These are phyloP conservation scores for Actinostola sp. DNA, from an alignment of 92 coral and sea anemone genomes.

Conservation along the genomic window DNA sequence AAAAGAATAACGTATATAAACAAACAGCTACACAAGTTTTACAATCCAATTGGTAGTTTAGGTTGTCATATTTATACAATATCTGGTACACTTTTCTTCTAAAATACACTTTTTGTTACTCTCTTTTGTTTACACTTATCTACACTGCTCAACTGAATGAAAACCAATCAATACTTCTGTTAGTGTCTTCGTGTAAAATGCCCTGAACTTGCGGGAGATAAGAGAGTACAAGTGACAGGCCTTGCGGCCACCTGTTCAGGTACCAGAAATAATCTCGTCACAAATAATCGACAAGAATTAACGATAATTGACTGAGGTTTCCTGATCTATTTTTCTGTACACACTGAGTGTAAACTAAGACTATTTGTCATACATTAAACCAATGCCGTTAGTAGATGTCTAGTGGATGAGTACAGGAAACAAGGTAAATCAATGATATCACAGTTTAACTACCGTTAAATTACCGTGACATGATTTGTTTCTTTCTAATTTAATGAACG, in stretches of 20 bases:
- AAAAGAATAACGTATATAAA: too few species aligned
- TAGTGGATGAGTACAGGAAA: not conserved
- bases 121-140: too few species aligned
- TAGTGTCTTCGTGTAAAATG: not conserved
- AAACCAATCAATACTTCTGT: too few species aligned
- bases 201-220: too few species aligned
- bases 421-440: not conserved
- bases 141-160: too few species aligned
- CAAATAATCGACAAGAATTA: constrained; percentile 5
- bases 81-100: too few species aligned
- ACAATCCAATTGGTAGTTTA: constrained; percentile 1
- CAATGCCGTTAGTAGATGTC: not conserved
- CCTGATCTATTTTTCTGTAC: not conserved
- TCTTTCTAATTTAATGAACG: not conserved
- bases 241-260: constrained; percentile 1
- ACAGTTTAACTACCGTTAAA: constrained; percentile 4
- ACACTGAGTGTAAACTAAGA: not conserved
- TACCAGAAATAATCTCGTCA: constrained; percentile 21
- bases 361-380: too few species aligned
- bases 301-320: not conserved
- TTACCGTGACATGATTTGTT: constrained; percentile 12
- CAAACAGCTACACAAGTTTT: not conserved
- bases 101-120: too few species aligned
- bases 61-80: not conserved
- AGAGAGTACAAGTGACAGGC: not conserved